A percentile compares a stretch with the other conserved stretches of the same genome.
These are phyloP conservation scores for Metopolophium dirhodum DNA, from an alignment of 1,140 invertebrate genomes.

Conservation along the genomic window DNA sequence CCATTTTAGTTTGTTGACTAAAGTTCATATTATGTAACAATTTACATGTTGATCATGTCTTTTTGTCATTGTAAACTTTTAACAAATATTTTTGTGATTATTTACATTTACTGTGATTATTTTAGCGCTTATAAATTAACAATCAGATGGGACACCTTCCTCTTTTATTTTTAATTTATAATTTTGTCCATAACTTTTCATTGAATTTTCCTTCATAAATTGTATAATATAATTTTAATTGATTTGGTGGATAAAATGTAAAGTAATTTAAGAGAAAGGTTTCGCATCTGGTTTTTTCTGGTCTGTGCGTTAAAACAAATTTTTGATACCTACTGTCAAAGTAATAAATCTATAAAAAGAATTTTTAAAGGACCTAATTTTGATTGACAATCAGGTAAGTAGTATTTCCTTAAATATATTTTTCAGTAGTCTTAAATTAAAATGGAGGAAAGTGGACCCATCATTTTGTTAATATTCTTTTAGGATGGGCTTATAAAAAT, in stretches of 20 bases:
- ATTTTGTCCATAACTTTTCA: constrained; percentile 30
- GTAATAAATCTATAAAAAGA: constrained; percentile 52
- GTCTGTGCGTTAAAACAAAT: constrained; percentile 50
- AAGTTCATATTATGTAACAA: constrained; percentile 18
- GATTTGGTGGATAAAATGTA: constrained; percentile 46
- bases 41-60: not conserved
- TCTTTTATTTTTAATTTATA: constrained; percentile 46
- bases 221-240: constrained; percentile 14
- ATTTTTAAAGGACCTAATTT: constrained; percentile 53
- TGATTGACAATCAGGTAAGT: constrained; percentile 55
- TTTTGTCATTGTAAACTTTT: not conserved
- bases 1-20: constrained; percentile 4
- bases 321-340: constrained; percentile 49
- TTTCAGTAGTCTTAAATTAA: constrained; percentile 49
- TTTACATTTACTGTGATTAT: constrained; percentile 33
- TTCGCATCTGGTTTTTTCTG: constrained; percentile 56
- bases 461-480: constrained; percentile 49
- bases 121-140: constrained; percentile 55
- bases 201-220: constrained; percentile 33
- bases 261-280: constrained; percentile 52
- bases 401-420: constrained; percentile 54
- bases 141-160: constrained; percentile 57
- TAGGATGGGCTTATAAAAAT: constrained; percentile 44
- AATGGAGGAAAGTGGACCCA: constrained; percentile 57
- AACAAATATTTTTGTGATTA: constrained; percentile 1